Evolutionary conservation across 2,113 vertebrate genomes (phyloP).

Genomic region (Cyanoliseus patagonus): DNA sequence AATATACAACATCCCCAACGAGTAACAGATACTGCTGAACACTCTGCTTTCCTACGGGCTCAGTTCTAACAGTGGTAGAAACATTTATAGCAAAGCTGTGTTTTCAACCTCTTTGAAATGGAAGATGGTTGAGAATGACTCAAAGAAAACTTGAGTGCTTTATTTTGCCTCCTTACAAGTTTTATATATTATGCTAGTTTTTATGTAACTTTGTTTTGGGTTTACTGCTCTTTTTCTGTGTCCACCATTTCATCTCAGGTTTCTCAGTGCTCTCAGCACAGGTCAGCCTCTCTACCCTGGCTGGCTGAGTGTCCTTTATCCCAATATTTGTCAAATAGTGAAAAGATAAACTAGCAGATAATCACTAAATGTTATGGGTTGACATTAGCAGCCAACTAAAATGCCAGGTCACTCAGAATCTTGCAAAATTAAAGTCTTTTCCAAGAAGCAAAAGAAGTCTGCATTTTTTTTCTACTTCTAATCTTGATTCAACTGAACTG

Average conservation of each 20-base stretch:
- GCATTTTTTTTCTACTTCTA: background rate
- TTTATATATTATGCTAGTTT: background rate
- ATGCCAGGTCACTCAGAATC: slow-evolving; percentile 15
- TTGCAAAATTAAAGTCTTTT: background rate
- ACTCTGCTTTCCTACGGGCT: background rate
- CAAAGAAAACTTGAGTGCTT: background rate
- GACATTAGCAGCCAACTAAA: slow-evolving; percentile 20
- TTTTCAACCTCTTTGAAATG: background rate
- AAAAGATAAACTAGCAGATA: slow-evolving; percentile 33
- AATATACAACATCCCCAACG: slow-evolving; percentile 46
- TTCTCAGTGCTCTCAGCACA: background rate
- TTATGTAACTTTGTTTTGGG: background rate
- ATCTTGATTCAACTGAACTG: background rate
- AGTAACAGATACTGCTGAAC: slow-evolving; percentile 63
- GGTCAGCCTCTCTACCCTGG: background rate
- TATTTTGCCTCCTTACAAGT: background rate
- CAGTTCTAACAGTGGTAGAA: background rate
- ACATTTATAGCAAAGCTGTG: background rate
- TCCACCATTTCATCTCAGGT: background rate
- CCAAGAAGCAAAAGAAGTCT: background rate
- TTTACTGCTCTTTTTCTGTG: background rate
- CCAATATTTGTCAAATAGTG: background rate
- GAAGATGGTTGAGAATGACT: slow-evolving; percentile 16
- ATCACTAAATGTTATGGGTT: background rate
- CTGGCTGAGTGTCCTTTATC: background rate